Conservation (phyloP, 1,140 invertebrate genomes). For the Zaprionus ghesquierei region DNA sequence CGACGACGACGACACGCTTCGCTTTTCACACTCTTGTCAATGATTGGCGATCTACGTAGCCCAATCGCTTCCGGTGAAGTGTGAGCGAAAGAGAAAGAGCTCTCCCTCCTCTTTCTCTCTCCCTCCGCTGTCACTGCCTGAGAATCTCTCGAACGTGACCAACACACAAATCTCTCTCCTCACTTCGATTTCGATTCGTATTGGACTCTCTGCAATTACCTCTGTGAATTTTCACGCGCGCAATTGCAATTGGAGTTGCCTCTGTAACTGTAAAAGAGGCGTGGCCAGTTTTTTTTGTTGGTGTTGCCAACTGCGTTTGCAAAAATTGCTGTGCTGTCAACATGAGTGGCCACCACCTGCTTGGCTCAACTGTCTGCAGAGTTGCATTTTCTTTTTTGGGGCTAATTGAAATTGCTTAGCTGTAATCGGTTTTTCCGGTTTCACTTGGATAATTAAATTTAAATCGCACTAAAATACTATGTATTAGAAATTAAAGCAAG, state of each 20-base stretch:
- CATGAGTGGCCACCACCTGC: slow-evolving; percentile 18
- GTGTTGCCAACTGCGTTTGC: slow-evolving; percentile 16
- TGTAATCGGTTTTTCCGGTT: slow-evolving; percentile 38
- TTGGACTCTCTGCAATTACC: slow-evolving; percentile 22
- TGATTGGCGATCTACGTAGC: slow-evolving; percentile 22
- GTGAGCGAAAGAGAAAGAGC: neutral
- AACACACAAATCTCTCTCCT: neutral
- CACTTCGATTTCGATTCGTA: slow-evolving; percentile 37
- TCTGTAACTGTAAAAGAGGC: slow-evolving; percentile 51
- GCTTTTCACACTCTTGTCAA: slow-evolving; percentile 41
- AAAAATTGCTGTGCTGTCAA: slow-evolving; percentile 61
- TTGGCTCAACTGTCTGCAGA: neutral
- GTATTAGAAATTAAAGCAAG: slow-evolving; percentile 16
- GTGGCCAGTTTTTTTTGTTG: slow-evolving; percentile 33
- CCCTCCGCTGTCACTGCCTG: neutral
- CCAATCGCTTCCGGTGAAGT: slow-evolving; percentile 50
- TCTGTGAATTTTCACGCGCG: slow-evolving; percentile 62
- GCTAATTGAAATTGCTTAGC: slow-evolving; percentile 63
- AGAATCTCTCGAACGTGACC: slow-evolving; percentile 60
- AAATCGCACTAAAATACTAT: slow-evolving; percentile 22
- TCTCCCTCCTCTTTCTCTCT: slow-evolving; percentile 26
- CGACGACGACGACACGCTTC: slow-evolving; percentile 15
- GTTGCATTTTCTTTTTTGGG: neutral
- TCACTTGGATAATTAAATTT: neutral
- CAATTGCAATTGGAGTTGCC: slow-evolving; percentile 41